These are phyloP conservation scores for Thymelicus lineola DNA, from an alignment of 2,888 invertebrate genomes.

Conservation along the genomic window DNA sequence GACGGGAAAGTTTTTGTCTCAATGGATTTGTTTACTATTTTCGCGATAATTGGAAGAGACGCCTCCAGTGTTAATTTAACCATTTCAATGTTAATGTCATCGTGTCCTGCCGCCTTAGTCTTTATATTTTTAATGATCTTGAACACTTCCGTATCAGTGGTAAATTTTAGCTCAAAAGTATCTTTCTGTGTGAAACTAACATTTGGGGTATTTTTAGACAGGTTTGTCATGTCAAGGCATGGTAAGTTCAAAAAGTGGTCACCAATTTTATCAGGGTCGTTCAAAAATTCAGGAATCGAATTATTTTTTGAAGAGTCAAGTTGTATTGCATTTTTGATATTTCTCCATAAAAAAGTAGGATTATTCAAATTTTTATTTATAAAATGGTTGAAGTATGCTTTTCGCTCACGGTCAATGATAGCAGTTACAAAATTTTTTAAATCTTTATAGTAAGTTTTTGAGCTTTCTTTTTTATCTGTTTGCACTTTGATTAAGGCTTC, in stretches of 20 bases:
- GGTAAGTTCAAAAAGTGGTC: neutral
- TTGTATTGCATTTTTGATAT: neutral
- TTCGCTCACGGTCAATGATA: conserved; percentile 40
- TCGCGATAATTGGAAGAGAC: no score
- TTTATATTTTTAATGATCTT: no score
- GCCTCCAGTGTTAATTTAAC: no score
- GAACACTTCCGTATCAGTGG: no score
- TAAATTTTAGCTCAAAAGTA: no score
- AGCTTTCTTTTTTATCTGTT: conserved; percentile 8
- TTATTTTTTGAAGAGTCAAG: neutral
- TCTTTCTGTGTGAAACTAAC: no score
- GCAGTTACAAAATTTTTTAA: conserved; percentile 36
- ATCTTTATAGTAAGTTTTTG: conserved; percentile 33
- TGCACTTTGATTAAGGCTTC: conserved; percentile 27
- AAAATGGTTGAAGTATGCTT: neutral
- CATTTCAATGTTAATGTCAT: no score
- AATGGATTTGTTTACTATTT: no score
- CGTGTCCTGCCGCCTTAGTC: no score
- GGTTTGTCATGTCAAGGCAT: no score
- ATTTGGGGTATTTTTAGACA: no score
- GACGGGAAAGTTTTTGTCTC: no score
- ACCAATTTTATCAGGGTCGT: neutral
- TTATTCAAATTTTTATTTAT: conserved; percentile 7
- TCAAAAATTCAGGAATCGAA: conserved; percentile 5
- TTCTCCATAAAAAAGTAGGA: neutral